A percentile compares a stretch with the other conserved stretches of the same genome.
These are phyloP conservation scores for Callosobruchus maculatus DNA, from an alignment of 2,888 invertebrate genomes.

Conservation along the genomic window DNA sequence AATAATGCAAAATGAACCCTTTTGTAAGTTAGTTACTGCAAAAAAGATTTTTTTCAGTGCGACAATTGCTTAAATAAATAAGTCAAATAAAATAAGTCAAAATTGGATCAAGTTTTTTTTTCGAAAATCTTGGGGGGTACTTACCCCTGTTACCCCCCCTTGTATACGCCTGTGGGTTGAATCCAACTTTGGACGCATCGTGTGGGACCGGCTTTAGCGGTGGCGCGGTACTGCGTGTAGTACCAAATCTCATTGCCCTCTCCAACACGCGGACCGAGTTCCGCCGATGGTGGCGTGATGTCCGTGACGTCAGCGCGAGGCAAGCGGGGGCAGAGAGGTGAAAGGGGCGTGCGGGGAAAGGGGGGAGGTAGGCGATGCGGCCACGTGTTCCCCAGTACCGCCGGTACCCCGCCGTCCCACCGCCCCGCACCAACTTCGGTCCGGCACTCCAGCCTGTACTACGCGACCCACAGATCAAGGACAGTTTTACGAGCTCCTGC, in stretches of 20 bases:
- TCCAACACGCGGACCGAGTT: constrained; percentile 14
- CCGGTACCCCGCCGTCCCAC: no score
- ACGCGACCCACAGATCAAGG: constrained; percentile 52
- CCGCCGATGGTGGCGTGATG: constrained; percentile 39
- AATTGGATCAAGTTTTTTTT: no score
- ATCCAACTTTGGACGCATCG: no score
- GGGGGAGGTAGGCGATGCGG: constrained; percentile 26
- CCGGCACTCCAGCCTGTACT: constrained; percentile 39
- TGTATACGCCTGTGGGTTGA: no score
- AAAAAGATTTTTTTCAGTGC: no score
- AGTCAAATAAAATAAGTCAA: no score
- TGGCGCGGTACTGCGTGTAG: not conserved
- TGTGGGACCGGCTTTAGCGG: no score
- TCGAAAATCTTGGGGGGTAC: no score
- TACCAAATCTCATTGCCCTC: not conserved
- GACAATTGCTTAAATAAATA: no score
- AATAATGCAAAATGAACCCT: no score
- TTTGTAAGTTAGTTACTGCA: no score
- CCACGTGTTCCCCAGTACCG: constrained; percentile 45
- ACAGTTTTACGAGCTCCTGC: constrained; percentile 51
- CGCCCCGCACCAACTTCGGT: constrained; percentile 5
- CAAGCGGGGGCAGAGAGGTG: constrained; percentile 26
- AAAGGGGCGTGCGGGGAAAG: constrained; percentile 21
- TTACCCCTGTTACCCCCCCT: no score
- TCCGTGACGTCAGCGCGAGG: constrained; percentile 43